These are phyloP conservation scores for Zosterops borbonicus DNA, from an alignment of 2,113 vertebrate species.

Conservation along the genomic window DNA sequence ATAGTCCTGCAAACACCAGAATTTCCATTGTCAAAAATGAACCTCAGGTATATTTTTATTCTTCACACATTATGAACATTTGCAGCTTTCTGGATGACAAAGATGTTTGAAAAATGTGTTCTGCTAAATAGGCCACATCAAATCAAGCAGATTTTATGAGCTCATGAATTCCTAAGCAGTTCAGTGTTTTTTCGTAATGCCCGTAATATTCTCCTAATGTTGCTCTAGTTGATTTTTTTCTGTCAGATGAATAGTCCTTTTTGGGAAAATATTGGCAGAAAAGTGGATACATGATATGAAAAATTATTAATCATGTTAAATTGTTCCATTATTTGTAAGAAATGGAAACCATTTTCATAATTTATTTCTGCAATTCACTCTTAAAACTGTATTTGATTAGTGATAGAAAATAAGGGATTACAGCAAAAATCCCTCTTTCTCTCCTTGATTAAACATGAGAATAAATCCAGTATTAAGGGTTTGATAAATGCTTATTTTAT, in stretches of 20 bases:
- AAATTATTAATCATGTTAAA: neutral
- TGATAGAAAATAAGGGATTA: neutral
- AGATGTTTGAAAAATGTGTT: neutral
- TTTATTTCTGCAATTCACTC: neutral
- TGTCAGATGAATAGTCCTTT: neutral
- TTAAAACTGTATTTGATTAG: slow-evolving; percentile 1
- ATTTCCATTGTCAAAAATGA: slow-evolving; percentile 6
- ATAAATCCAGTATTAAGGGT: neutral
- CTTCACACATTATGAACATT: neutral
- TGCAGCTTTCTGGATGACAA: neutral
- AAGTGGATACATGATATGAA: neutral
- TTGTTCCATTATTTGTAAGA: neutral
- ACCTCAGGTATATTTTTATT: neutral
- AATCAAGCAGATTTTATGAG: neutral
- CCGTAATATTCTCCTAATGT: neutral
- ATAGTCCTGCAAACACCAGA: neutral
- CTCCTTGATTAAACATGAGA: neutral
- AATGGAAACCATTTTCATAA: neutral
- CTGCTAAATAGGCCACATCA: neutral
- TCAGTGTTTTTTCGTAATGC: neutral
- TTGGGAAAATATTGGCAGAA: neutral
- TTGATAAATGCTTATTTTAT: neutral
- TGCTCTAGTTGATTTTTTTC: neutral
- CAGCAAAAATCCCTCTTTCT: neutral
- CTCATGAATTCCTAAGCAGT: neutral